Conservation (phyloP, 2,113 vertebrate species). For the Grallaria varia region DNA sequence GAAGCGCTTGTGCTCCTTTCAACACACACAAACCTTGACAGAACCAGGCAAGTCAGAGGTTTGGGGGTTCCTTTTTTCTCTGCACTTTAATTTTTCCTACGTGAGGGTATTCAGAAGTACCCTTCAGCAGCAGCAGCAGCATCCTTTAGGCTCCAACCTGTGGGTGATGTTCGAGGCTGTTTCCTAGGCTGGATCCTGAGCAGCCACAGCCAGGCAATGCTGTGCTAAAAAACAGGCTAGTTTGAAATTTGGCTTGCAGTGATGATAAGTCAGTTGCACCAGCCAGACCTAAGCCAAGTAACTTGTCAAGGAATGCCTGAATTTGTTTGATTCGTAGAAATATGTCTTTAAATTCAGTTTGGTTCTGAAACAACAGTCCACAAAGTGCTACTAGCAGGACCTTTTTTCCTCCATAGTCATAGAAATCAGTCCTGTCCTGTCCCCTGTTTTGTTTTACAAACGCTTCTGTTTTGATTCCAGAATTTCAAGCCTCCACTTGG, state of each 20-base stretch:
- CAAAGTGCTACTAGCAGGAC: not conserved
- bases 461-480: not conserved
- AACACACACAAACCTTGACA: not conserved
- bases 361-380: not conserved
- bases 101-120: not conserved
- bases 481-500: not conserved
- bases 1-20: not conserved
- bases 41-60: not conserved
- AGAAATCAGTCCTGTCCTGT: not conserved
- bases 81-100: not conserved
- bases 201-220: not conserved
- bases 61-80: not conserved
- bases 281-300: not conserved
- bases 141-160: not conserved
- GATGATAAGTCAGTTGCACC: not conserved
- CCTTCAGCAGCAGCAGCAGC: not conserved
- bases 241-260: not conserved
- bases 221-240: not conserved
- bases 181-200: not conserved
- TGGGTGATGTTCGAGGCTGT: not conserved
- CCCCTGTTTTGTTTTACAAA: not conserved
- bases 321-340: not conserved
- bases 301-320: not conserved
- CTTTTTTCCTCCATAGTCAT: not conserved
- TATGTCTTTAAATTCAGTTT: not conserved